phyloP scores from a whole-genome alignment of 2,888 invertebrate species.

The Antheraea yamamai region DNA sequence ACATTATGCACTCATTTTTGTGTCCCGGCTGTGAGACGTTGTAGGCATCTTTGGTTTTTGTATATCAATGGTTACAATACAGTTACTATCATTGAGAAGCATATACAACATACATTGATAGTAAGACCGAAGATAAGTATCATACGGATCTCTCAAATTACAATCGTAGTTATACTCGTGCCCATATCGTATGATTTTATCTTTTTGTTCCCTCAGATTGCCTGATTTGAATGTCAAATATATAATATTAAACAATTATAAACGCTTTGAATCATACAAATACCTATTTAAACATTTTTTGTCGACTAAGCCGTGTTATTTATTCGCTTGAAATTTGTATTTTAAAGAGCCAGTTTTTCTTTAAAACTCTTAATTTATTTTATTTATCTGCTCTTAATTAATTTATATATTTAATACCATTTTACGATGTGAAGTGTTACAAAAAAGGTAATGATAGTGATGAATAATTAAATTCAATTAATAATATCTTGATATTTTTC shows the following conservation, averaged over 20 bases:
- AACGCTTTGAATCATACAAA: slow-evolving; percentile 2
- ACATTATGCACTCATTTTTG: too few species aligned
- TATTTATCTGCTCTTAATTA: background rate
- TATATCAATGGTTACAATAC: background rate
- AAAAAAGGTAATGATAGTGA: background rate
- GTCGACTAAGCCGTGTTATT: background rate
- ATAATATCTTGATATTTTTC: too few species aligned
- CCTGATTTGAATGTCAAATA: background rate
- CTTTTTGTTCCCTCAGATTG: slow-evolving; percentile 1
- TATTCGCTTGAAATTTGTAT: background rate
- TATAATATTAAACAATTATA: background rate
- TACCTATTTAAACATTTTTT: slow-evolving; percentile 1
- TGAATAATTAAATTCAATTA: background rate
- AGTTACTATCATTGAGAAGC: background rate
- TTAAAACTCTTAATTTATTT: background rate
- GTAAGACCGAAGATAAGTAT: background rate
- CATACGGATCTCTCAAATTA: slow-evolving; percentile 7
- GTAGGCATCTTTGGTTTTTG: too few species aligned
- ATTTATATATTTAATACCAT: background rate
- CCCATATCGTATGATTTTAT: slow-evolving; percentile 7
- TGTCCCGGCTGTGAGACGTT: too few species aligned
- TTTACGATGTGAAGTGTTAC: background rate
- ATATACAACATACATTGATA: background rate
- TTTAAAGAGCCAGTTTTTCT: background rate
- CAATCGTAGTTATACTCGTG: background rate